Evolutionary conservation across 2,888 invertebrate species (phyloP).

Genomic region (Phyllotreta cruciferae): DNA sequence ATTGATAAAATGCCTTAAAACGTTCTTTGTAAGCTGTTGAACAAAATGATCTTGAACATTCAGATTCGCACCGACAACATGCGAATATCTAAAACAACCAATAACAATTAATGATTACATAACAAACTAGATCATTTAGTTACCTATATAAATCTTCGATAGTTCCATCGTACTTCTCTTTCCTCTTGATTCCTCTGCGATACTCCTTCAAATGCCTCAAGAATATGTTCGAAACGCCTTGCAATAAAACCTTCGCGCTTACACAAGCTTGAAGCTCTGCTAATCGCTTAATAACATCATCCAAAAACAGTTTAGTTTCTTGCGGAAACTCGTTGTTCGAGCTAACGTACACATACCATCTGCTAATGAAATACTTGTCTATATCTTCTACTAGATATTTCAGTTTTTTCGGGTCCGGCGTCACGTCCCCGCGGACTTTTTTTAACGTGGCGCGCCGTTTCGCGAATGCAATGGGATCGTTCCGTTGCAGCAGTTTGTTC

Average conservation of each 20-base stretch:
- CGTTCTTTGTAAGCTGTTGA: constrained; percentile 64
- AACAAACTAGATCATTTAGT: constrained; percentile 10
- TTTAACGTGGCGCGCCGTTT: constrained; percentile 14
- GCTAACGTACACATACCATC: constrained; percentile 64
- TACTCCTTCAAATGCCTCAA: constrained; percentile 71
- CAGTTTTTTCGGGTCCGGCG: constrained; percentile 45
- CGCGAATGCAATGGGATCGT: constrained; percentile 63
- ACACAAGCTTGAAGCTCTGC: constrained; percentile 56
- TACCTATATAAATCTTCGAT: constrained; percentile 64
- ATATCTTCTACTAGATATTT: constrained; percentile 58
- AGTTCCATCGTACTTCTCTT: constrained; percentile 61
- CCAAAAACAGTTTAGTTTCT: constrained; percentile 59
- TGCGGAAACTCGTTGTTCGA: constrained; percentile 59
- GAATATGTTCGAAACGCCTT: constrained; percentile 63
- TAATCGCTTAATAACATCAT: constrained; percentile 57
- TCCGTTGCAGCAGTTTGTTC: constrained; percentile 64
- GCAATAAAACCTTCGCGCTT: constrained; percentile 57
- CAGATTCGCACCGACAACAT: constrained; percentile 56
- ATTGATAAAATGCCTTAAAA: constrained; percentile 69
- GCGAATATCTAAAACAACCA: constrained; percentile 53
- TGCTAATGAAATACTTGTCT: constrained; percentile 60
- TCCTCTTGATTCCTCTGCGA: constrained; percentile 66
- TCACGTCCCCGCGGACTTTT: constrained; percentile 30
- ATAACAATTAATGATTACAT: constrained; percentile 6
- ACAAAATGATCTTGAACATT: constrained; percentile 67